Conservation (phyloP, 2,113 vertebrate genomes). For the Phalacrocorax aristotelis region DNA sequence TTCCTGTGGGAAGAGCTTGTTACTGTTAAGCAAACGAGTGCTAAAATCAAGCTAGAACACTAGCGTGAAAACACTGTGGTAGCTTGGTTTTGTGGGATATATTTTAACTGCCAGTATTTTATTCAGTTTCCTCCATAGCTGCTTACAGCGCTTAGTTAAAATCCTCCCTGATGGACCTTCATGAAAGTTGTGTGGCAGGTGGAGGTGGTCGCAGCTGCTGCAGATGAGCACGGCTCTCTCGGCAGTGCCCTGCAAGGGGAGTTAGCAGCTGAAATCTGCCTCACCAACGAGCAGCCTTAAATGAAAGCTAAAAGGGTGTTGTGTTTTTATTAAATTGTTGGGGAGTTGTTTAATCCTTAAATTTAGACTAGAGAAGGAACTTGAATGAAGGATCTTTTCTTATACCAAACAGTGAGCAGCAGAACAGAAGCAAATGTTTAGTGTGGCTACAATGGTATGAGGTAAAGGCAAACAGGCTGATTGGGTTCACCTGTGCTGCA, state of each 20-base stretch:
- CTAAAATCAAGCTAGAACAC: neutral
- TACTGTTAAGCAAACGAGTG: rapidly evolving
- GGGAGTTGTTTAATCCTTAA: neutral
- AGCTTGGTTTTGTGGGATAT: neutral
- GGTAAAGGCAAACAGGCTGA: neutral
- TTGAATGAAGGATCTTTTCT: neutral
- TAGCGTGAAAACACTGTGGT: neutral
- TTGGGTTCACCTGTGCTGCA: neutral
- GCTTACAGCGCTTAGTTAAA: neutral
- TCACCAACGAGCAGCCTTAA: neutral
- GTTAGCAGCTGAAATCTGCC: neutral
- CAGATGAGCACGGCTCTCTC: rapidly evolving
- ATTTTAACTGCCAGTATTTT: neutral
- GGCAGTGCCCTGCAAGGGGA: neutral
- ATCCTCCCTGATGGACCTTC: rapidly evolving
- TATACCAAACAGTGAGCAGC: neutral
- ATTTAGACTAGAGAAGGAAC: neutral
- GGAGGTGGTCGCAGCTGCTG: neutral
- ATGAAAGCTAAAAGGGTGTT: neutral
- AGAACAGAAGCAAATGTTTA: neutral
- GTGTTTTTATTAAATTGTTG: neutral
- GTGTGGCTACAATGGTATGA: rapidly evolving
- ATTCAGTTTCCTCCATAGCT: neutral
- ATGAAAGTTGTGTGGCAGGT: rapidly evolving
- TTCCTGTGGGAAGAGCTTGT: neutral